phyloP scores from a whole-genome alignment of 2,113 vertebrate genomes.

The Numida meleagris region DNA sequence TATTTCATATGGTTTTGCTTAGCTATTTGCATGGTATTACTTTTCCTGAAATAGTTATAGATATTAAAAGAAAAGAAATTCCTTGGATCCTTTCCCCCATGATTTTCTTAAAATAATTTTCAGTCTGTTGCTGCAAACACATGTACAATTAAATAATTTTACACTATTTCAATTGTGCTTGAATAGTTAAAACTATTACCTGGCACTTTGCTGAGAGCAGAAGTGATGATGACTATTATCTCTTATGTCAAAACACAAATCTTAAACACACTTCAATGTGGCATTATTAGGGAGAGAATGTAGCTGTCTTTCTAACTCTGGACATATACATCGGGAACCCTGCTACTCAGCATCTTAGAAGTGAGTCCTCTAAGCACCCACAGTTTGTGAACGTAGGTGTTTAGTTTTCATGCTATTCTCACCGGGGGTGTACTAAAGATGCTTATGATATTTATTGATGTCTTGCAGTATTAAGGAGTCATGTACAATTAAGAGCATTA shows the following conservation, averaged over 20 bases:
- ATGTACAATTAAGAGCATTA: neutral
- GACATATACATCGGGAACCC: neutral
- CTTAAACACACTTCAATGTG: neutral
- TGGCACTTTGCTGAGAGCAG: neutral
- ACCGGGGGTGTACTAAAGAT: neutral
- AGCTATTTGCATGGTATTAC: neutral
- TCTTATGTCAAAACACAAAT: neutral
- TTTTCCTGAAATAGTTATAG: neutral
- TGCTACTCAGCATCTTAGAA: neutral
- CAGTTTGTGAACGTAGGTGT: neutral
- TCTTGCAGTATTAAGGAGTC: neutral
- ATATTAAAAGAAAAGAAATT: neutral
- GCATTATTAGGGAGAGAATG: rapidly evolving
- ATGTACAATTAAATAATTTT: neutral
- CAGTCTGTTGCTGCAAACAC: neutral
- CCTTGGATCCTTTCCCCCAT: neutral
- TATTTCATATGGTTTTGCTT: neutral
- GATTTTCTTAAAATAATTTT: neutral
- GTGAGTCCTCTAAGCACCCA: neutral
- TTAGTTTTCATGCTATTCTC: neutral
- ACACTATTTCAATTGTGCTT: neutral
- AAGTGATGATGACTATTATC: neutral
- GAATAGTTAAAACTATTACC: neutral
- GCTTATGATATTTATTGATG: neutral
- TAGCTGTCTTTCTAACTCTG: neutral